Percentiles rank a stretch among this genome's conserved stretches.
phyloP scores from a whole-genome alignment of 1,140 invertebrate genomes.

The Pseudachorutes palmiensis region DNA sequence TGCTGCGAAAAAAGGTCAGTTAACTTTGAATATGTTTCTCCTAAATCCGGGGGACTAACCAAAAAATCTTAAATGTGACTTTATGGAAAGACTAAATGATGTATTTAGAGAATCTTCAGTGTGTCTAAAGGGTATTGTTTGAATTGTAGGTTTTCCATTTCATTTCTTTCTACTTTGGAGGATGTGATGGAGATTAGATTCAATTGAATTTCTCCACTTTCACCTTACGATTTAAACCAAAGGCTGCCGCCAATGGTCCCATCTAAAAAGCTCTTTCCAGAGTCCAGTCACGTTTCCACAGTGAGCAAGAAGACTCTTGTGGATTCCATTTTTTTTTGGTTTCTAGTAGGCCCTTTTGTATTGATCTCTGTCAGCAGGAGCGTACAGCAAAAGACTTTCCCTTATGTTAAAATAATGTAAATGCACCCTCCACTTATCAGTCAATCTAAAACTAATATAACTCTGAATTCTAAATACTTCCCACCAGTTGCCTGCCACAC shows the following conservation, averaged over 20 bases:
- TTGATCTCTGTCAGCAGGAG: neutral
- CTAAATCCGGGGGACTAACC: neutral
- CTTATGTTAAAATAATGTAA: neutral
- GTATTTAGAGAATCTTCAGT: neutral
- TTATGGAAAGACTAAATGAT: neutral
- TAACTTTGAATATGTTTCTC: neutral
- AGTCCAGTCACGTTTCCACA: neutral
- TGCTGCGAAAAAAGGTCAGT: constrained; percentile 36
- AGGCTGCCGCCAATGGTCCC: neutral
- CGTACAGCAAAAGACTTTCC: neutral
- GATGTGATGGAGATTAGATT: neutral
- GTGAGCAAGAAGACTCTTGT: too few relatives aligned
- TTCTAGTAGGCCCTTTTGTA: neutral
- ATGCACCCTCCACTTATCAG: neutral
- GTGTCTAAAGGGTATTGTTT: neutral
- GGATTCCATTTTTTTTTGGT: neutral
- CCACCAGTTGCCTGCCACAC: neutral
- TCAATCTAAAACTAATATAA: neutral
- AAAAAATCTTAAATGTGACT: neutral
- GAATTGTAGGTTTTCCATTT: neutral
- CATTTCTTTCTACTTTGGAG: neutral
- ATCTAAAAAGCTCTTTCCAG: neutral
- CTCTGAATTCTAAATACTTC: neutral
- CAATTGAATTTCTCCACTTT: neutral
- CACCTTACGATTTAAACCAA: neutral